phyloP scores from a whole-genome alignment of 2,888 invertebrate species.

The Andrena fulva region DNA sequence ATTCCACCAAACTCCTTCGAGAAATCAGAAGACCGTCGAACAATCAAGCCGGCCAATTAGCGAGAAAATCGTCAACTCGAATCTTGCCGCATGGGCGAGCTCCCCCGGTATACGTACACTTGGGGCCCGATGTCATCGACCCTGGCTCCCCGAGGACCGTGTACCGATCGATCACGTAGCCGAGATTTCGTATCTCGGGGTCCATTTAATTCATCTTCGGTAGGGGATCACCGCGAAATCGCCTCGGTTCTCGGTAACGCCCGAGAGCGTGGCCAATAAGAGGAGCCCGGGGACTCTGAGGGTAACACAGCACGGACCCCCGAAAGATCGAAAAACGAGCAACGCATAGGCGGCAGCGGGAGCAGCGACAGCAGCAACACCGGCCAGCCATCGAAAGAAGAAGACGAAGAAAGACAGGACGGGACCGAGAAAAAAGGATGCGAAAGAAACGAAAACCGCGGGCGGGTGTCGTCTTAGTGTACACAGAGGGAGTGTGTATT shows the following conservation, averaged over 20 bases:
- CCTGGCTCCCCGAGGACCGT: slow-evolving; percentile 14
- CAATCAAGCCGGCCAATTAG: slow-evolving; percentile 28
- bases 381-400: slow-evolving; percentile 13
- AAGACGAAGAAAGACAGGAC: slow-evolving; percentile 5
- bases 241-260: slow-evolving; percentile 21
- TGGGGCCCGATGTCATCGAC: slow-evolving; percentile 27
- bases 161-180: slow-evolving; percentile 55
- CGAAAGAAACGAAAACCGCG: slow-evolving; percentile 65
- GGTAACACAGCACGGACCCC: slow-evolving; percentile 1
- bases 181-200: slow-evolving; percentile 35
- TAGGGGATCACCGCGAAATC: slow-evolving; percentile 20
- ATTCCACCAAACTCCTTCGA: not conserved
- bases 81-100: slow-evolving; percentile 22
- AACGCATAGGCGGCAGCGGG: not conserved
- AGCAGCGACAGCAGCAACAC: not conserved
- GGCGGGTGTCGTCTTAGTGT: slow-evolving; percentile 67
- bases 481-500: slow-evolving; percentile 77
- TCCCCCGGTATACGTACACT: too few relatives aligned
- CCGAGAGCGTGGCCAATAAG: not conserved
- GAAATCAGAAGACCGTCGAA: not conserved
- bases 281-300: not conserved
- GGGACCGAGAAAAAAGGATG: slow-evolving; percentile 23
- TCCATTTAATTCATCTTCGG: slow-evolving; percentile 37
- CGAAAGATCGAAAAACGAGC: slow-evolving; percentile 42
- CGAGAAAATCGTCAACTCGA: slow-evolving; percentile 38